Base-by-base conservation (phyloP, 2,888 invertebrate species). In the Drosophila rellima region DNA sequence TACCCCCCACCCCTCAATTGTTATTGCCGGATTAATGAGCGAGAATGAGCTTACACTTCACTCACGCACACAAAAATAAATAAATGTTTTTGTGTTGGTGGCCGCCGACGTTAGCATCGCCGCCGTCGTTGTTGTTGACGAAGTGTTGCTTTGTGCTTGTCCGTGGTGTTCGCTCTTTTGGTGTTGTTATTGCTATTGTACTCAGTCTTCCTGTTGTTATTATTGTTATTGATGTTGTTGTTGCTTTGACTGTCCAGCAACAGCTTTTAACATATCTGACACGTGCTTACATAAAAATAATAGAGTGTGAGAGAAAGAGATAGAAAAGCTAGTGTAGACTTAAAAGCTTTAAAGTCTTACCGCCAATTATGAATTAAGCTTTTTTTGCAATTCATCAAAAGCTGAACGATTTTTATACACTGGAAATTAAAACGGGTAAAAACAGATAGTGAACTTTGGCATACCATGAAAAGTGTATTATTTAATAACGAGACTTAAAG, bases 21-120 rank as follows among this genome's bases (percentile, higher is more conserved):
- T 61, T 57, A 51, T 20, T 42, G 50, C 33, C 45, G 54, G 26
- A 70, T 68, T 77, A 76, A 88, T 79, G 77, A 85, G 74, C 66
- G 70, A 67, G 79, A 71, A 66, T 70, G 84, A 69, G 82, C 44
- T 35, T 33, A 60, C 56, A 35, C 10, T 23, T 45, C 35, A 57
- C 70, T 60, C 52, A 44, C 54, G 33, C 50, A 50, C 48, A 33
- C 47, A 52, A 39, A 31, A 18, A 17, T 18, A 23, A 35, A 18
- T 35, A 52, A 7, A 47, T 45, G 4, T 15, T 2, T 15, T 47
- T 64, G 51, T 55, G 54, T 39, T 20, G 56, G 72, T 18, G 62
- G 61, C 75, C 69, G 44, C 47, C 47, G 52, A 57, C 37, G 48
- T 20, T 20, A 29, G 51, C 59, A n/a, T 33, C 50, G 15, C 15